Base-by-base conservation (phyloP, 2,888 invertebrate genomes). In the Isoperla grammatica region DNA sequence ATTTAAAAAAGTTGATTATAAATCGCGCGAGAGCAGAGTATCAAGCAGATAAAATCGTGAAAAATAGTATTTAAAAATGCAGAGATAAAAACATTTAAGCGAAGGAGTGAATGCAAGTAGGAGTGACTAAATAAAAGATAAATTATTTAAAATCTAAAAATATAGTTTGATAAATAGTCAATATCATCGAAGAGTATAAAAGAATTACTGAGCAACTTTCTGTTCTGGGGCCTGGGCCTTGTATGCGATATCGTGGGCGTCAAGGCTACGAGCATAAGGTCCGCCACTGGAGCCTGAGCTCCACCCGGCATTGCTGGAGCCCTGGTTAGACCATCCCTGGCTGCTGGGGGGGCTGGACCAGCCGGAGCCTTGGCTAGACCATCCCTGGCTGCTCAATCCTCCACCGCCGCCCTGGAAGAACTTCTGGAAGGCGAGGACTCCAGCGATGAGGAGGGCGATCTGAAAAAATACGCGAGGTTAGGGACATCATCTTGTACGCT, bases 391-490 rank as follows among this genome's bases (percentile, higher is more conserved):
- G 2, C 67, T 67, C 8, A 67, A 67, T 29, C 67, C 65, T 17
- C 67, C 71, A 12, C 70, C 69, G 39, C 83, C 80, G 1, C 81
- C 81, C 60, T 81, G 78, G 67, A 86, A 74, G 54, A 87, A 75
- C 68, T 83, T 87, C 69, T 87, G 86, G 65, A 87, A 77, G 4
- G 86, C 86, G 54, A 88, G 71, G 23, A 88, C 78, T 0, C 85
- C 81, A 20, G 88, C 88, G 42, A 89, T 75, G 54, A 90, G 73
- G 65, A 91, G 81, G 1, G 91, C 90, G 60, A 90, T 23, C 23
- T 50, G 23, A 75, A 29, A 29, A 29, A 29, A 29, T 8, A 29
- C 29, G 29, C 4, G 29, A 4, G 29, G 29, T 29, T 29, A 29
- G 29, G 29, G n/a, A n/a, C n/a, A n/a, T n/a, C n/a, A n/a, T n/a